Evolutionary conservation across 2,888 invertebrate species (phyloP), one percentile per base, ranked within the genome.

Genomic region (Nomada flava): DNA sequence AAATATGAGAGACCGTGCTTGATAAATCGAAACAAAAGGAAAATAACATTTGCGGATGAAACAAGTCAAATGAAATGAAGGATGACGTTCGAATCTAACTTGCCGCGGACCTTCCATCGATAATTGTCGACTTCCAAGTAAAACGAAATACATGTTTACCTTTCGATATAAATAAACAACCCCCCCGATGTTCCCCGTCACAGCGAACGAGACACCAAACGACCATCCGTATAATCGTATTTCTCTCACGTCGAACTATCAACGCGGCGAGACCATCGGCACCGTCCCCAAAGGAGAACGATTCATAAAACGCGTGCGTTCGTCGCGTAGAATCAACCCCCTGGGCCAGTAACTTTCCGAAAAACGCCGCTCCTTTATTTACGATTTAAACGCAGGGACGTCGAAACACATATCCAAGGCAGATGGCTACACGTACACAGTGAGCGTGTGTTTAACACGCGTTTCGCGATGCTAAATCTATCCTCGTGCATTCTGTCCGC

Each of bases 381-480:
- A 82, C 79, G 79, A 79, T 74, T 79, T 71, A 67, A 75, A 69
- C 78, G 53, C 60, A 79, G 70, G 60, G 9, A 4, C 44, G 47
- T 47, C 23, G 62, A 52, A 36, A 50, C 36, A 11, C 20, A 47
- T 47, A 47, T 47, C 47, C 15, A 47, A 47, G 47, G 47, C 20
- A 26, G 44, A 55, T 57, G 65, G 47, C 29, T 71, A 62, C 52
- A 67, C 47, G 44, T 20, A 1, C 57, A 13, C 13, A 68, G 71
- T 78, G 84, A 82, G 77, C 79, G 84, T 80, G 71, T 68, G 74
- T 69, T 85, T 80, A 79, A 71, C 76, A 75, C 69, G 70, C 44
- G 76, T 73, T 76, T 59, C 73, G 82, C 82, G 70, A 67, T 65
- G 76, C 82, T 82, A 82, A 78, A 82, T 82, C 82, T 76, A 79